Percentiles rank a stretch among this genome's conserved stretches.
These are phyloP conservation scores for Macrophya annulata DNA, from an alignment of 2,888 invertebrate genomes.

Conservation along the genomic window DNA sequence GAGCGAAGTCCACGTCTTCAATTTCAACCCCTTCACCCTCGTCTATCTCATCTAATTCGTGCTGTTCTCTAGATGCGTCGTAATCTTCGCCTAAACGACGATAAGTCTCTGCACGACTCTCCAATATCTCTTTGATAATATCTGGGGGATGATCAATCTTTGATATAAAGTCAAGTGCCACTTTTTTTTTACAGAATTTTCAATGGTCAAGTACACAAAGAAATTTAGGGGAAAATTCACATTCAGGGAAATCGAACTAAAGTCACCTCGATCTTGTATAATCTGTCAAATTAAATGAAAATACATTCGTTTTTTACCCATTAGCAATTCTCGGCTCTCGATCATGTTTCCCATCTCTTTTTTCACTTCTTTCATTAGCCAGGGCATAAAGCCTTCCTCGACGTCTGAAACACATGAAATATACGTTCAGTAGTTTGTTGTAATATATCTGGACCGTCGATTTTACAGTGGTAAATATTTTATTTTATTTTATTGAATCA, in stretches of 20 bases:
- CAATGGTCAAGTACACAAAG: background rate
- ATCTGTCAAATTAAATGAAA: constrained; percentile 8
- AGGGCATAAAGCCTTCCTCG: constrained; percentile 92
- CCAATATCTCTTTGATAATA: constrained; percentile 89
- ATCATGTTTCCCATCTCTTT: constrained; percentile 91
- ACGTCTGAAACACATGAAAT: constrained; percentile 82
- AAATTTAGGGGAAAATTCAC: background rate
- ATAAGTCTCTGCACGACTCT: constrained; percentile 86
- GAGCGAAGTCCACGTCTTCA: constrained; percentile 62
- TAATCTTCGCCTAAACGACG: constrained; percentile 77
- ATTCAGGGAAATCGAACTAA: background rate
- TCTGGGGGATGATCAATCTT: constrained; percentile 79
- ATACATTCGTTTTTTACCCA: constrained; percentile 80
- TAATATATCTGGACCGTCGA: background rate
- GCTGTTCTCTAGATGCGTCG: constrained; percentile 66
- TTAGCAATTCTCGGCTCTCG: constrained; percentile 90
- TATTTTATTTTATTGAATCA: constrained; percentile 57
- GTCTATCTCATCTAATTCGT: constrained; percentile 57
- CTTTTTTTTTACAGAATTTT: background rate
- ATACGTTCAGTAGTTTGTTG: background rate
- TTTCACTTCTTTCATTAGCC: constrained; percentile 92
- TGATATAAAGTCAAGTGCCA: background rate
- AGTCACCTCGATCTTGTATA: constrained; percentile 42
- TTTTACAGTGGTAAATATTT: background rate
- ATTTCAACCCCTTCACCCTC: constrained; percentile 71